phyloP scores from a whole-genome alignment of 2,797 vertebrate genomes.

The Triplophysa bombifrons region DNA sequence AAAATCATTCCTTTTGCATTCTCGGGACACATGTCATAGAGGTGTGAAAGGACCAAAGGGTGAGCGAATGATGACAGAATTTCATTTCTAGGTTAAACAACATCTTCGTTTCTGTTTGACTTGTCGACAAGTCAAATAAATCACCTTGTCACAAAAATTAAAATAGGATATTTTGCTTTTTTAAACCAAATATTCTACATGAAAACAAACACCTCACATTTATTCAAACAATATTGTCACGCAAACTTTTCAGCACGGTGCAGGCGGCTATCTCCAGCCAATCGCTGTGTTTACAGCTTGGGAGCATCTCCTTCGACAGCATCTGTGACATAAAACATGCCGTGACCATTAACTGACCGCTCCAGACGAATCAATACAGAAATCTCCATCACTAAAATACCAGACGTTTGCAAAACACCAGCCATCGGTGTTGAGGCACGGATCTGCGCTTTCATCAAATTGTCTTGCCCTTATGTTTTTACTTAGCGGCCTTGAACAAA shows the following conservation, averaged over 20 bases:
- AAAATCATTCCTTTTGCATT: background rate
- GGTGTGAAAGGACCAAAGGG: background rate
- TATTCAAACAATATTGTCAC: background rate
- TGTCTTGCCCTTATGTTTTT: slow-evolving; percentile 52
- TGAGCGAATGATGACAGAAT: background rate
- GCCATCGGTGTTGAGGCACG: slow-evolving; percentile 30
- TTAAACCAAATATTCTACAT: slow-evolving; percentile 25
- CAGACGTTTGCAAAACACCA: slow-evolving; percentile 47
- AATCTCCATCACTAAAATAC: slow-evolving; percentile 51
- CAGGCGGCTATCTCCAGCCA: slow-evolving; percentile 34
- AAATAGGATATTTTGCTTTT: slow-evolving; percentile 7
- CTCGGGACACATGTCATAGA: background rate
- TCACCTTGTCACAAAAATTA: slow-evolving; percentile 14
- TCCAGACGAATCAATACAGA: slow-evolving; percentile 52
- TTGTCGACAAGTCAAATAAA: slow-evolving; percentile 22
- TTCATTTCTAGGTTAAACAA: background rate
- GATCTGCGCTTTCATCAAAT: slow-evolving; percentile 51
- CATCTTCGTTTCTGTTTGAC: background rate
- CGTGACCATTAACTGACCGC: slow-evolving; percentile 35
- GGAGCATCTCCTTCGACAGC: background rate
- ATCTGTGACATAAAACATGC: slow-evolving; percentile 39
- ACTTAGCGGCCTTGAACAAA: slow-evolving; percentile 42
- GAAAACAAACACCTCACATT: slow-evolving; percentile 1
- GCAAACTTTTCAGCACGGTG: slow-evolving; percentile 26
- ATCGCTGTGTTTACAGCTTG: slow-evolving; percentile 47